phyloP scores from a whole-genome alignment of 2,888 invertebrate genomes.

The Lepetodrilus schrolli region DNA sequence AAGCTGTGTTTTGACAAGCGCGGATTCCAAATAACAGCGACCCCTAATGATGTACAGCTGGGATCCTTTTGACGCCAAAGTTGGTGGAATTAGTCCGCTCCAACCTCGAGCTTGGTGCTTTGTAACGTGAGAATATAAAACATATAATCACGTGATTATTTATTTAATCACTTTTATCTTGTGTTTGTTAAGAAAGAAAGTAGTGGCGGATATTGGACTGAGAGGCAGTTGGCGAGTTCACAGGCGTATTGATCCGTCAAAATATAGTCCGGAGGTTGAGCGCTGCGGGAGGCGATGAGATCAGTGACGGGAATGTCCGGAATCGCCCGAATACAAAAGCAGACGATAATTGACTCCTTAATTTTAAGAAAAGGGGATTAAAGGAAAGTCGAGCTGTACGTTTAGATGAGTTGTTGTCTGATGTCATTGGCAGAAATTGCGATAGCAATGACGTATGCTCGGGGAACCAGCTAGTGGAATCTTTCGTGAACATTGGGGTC shows the following conservation, averaged over 20 bases:
- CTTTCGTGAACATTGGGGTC: too few relatives aligned
- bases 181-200: neutral
- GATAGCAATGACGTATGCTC: too few relatives aligned
- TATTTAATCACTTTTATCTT: slow-evolving; percentile 15
- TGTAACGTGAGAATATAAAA: neutral
- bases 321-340: neutral
- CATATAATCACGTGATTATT: slow-evolving; percentile 21
- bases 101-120: too few relatives aligned
- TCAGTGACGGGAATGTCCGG: neutral
- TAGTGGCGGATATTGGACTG: neutral
- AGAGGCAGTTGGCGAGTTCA: neutral
- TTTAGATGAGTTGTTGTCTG: too few relatives aligned
- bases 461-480: too few relatives aligned
- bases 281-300: neutral
- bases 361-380: neutral
- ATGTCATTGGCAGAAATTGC: too few relatives aligned
- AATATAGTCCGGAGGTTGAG: neutral
- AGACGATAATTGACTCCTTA: neutral
- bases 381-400: too few relatives aligned
- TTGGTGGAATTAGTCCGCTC: too few relatives aligned
- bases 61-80: neutral
- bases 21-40: neutral
- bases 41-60: neutral
- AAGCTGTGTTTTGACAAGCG: neutral
- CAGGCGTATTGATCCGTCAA: neutral